phyloP scores from a whole-genome alignment of 1,140 invertebrate species.

The Brachionus plicatilis region DNA sequence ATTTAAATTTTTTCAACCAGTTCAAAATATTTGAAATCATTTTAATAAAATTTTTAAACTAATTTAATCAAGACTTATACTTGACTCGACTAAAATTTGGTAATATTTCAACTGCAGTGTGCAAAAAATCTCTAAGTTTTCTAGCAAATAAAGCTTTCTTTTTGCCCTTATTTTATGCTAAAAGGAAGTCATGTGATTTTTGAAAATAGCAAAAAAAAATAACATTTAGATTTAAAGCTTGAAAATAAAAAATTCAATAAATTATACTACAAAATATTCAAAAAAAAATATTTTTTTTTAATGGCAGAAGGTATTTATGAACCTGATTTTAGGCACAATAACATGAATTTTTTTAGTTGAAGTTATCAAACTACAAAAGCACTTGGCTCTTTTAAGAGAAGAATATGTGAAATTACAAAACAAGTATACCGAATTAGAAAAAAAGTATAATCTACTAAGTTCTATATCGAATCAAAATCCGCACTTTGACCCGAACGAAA shows the following conservation, averaged over 20 bases:
- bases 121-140: not conserved
- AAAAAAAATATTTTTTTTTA: not conserved
- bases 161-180: not conserved
- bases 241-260: not conserved
- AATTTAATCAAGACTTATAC: not conserved
- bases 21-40: conserved; percentile 16
- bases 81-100: not conserved
- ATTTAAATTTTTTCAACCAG: not conserved
- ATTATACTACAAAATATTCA: not conserved
- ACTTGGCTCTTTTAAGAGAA: conserved; percentile 74
- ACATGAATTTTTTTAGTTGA: conserved; percentile 50
- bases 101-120: not conserved
- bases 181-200: conserved; percentile 28
- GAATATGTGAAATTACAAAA: conserved; percentile 83
- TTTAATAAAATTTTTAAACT: not conserved
- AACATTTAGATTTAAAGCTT: not conserved
- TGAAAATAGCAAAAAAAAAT: not conserved
- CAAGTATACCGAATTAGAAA: conserved; percentile 72
- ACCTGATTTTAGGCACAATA: not conserved
- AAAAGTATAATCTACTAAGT: conserved; percentile 70
- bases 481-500: conserved; percentile 57
- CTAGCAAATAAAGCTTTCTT: not conserved
- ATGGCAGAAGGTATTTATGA: conserved; percentile 21
- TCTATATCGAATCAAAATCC: conserved; percentile 59
- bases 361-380: conserved; percentile 73